Evolutionary conservation across 2,797 vertebrate genomes (phyloP).

Genomic region (Enteromius argenteus): DNA sequence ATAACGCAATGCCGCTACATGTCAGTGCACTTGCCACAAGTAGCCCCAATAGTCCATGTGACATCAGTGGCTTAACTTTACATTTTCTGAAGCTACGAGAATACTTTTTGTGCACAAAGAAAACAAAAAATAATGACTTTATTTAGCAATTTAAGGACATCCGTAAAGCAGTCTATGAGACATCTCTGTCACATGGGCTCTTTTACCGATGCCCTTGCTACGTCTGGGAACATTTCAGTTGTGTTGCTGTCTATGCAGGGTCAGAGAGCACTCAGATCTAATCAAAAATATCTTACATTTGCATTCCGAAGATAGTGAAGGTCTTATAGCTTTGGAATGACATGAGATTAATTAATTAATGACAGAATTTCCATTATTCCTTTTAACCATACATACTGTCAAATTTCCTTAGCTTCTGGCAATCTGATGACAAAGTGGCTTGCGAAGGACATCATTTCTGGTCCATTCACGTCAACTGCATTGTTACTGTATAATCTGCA

Average conservation of each 20-base stretch:
- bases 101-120: too few species aligned
- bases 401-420: background rate
- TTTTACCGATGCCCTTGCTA: background rate
- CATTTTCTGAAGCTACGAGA: too few species aligned
- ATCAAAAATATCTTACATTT: background rate
- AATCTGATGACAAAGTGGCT: background rate
- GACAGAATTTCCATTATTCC: background rate
- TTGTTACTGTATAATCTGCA: background rate
- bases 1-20: too few species aligned
- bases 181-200: background rate
- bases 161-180: too few species aligned
- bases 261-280: background rate
- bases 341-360: background rate
- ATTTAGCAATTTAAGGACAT: background rate
- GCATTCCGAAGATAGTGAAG: background rate
- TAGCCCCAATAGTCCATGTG: background rate
- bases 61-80: background rate
- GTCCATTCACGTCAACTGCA: background rate
- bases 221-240: background rate
- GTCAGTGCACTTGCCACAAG: too few species aligned
- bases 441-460: background rate
- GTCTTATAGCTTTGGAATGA: too few species aligned
- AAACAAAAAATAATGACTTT: too few species aligned
- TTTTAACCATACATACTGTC: background rate
- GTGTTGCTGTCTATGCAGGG: background rate